Evolutionary conservation across 30 jellyfish, hydroid and myxozoan genomes (phyloP).

Genomic region (Catostylus mosaicus): DNA sequence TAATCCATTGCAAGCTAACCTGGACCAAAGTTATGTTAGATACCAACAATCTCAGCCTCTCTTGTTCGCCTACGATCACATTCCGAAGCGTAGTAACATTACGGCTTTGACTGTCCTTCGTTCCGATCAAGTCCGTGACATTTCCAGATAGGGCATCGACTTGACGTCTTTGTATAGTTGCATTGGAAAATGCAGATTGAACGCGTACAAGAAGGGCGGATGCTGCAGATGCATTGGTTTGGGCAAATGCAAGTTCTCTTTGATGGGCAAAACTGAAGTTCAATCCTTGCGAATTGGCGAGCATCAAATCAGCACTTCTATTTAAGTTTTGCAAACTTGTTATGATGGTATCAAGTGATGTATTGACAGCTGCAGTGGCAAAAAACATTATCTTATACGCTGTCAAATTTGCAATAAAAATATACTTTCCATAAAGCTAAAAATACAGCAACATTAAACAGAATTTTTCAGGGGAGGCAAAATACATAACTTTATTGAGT

Average conservation of each 20-base stretch:
- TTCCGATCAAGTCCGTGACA: conserved; percentile 4
- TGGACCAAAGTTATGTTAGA: conserved; percentile 4
- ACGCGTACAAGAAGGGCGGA: conserved; percentile 9
- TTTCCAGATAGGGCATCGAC: neutral
- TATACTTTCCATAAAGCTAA: too few species aligned
- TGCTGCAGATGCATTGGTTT: conserved; percentile 51
- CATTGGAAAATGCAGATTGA: conserved; percentile 1
- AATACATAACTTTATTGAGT: too few species aligned
- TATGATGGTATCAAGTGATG: conserved; percentile 14
- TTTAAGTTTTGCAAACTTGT: conserved; percentile 4
- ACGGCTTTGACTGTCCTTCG: conserved; percentile 1
- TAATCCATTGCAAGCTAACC: too few species aligned
- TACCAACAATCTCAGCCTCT: neutral
- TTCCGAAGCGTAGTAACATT: conserved; percentile 3
- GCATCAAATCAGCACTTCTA: conserved; percentile 4
- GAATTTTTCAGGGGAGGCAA: too few species aligned
- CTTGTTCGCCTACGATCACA: conserved; percentile 12
- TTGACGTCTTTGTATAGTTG: conserved; percentile 3
- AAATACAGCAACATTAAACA: too few species aligned
- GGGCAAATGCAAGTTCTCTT: conserved; percentile 18
- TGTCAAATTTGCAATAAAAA: too few species aligned
- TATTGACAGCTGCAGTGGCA: conserved; percentile 36
- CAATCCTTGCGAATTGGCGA: conserved; percentile 20
- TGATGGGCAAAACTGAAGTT: conserved; percentile 31
- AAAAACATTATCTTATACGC: too few species aligned